Percentiles rank a stretch among this genome's conserved stretches.
Conservation (phyloP, 2,113 vertebrate species). For the Petrocephalus zakoni region DNA sequence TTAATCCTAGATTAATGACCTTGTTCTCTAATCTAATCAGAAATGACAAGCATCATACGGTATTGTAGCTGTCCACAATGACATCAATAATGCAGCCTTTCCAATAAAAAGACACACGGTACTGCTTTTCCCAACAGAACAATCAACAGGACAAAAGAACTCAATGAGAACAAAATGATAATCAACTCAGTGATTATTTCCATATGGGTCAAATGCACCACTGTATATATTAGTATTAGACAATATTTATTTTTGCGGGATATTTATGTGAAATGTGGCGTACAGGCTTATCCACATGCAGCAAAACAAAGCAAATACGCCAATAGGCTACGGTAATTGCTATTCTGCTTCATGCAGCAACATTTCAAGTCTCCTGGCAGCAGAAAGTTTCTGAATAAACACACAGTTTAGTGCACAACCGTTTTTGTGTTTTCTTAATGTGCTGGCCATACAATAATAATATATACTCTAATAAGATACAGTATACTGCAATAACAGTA, state of each 20-base stretch:
- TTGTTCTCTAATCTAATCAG: too few relatives aligned
- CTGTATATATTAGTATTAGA: not conserved
- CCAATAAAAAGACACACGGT: not conserved
- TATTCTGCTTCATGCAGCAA: not conserved
- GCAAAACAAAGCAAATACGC: not conserved
- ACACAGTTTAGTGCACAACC: not conserved
- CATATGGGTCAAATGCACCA: not conserved
- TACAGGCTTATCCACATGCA: not conserved
- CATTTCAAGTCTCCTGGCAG: not conserved
- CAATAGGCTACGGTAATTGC: not conserved
- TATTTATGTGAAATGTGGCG: not conserved
- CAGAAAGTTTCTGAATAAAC: not conserved
- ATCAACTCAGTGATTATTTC: not conserved
- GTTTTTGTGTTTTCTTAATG: slow-evolving; percentile 4
- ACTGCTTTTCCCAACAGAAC: not conserved
- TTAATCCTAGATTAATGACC: too few relatives aligned
- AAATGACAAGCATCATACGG: too few relatives aligned
- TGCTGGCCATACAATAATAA: not conserved
- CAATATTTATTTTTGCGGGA: slow-evolving; percentile 15
- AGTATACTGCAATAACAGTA: not conserved
- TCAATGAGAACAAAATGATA: not conserved
- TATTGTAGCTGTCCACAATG: too few relatives aligned
- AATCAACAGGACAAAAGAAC: not conserved
- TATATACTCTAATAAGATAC: not conserved
- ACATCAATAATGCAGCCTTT: not conserved